Base-by-base conservation (phyloP, 1,140 invertebrate genomes). In the Calycopis cecrops region DNA sequence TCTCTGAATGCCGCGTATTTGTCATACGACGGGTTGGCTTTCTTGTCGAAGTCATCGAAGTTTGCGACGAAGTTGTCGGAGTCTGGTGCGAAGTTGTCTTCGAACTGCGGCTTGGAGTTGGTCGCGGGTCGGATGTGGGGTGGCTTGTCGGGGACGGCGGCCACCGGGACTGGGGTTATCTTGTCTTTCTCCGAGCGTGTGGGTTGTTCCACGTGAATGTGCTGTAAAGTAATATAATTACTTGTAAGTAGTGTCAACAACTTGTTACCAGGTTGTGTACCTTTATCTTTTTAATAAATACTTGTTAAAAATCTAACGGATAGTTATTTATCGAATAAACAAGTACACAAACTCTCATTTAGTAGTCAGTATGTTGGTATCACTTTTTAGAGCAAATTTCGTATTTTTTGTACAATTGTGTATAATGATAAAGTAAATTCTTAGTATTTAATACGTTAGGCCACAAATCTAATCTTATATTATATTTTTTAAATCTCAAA, bases 1-100 rank as follows among this genome's bases (percentile, higher is more conserved):
- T 96, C 95, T 59, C 95, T 88, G 69, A 96, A 96, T 0, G 94
- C 95, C 0, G 95, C 95, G 73, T 96, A 96, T 60, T 94, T 91
- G 71, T 96, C 95, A 62, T 80, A 88, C 4, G 79, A 68, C 0
- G 71, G 74, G 50, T 85, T 81, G 0, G 79, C 76, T 57, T 85
- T 81, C 69, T 88, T 88, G 44, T 88, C 85, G 55, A 90, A 90
- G 63, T 91, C 89, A 52, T 89, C 90, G 66, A 93, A 93, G 71
- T 92, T 92, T 3, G 90, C 89, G 37, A 91, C 89, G 60, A 91
- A 91, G 11, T 74, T 71, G 21, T 82, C 66, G 0, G 69, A 63
- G n/a, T 81, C 73, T 0, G 75, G 61, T 7, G 80, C 83, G 52
- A 91, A 91, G 48, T 90, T 90, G 33, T 91, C 90, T 81, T 91